phyloP scores from a whole-genome alignment of 2,888 invertebrate species.

The Lasioglossum villosulum region DNA sequence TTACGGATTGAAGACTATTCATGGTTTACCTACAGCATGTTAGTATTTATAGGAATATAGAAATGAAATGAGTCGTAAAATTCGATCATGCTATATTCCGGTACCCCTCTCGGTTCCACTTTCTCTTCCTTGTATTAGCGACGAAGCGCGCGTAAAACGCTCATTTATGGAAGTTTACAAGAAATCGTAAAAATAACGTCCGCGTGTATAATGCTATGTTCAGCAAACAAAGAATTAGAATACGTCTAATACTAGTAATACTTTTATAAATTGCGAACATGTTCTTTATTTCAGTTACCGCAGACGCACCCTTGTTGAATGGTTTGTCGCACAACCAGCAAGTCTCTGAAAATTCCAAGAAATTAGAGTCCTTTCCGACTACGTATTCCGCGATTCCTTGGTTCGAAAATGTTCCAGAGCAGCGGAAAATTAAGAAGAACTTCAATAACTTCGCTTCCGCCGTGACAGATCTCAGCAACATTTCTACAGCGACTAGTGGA shows the following conservation, averaged over 20 bases:
- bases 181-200: constrained; percentile 27
- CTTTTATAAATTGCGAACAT: neutral
- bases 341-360: constrained; percentile 55
- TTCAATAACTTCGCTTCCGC: constrained; percentile 55
- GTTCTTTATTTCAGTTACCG: constrained; percentile 58
- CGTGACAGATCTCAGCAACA: constrained; percentile 38
- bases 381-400: constrained; percentile 65
- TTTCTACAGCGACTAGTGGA: constrained; percentile 40
- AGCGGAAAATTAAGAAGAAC: constrained; percentile 45
- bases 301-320: constrained; percentile 58
- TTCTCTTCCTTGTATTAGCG: neutral
- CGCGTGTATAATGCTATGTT: constrained; percentile 15
- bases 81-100: neutral
- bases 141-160: neutral
- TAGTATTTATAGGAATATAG: constrained; percentile 49
- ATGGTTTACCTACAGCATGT: constrained; percentile 68
- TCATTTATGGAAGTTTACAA: constrained; percentile 11
- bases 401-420: constrained; percentile 64
- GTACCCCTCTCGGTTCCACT: neutral
- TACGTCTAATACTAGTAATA: neutral
- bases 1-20: constrained; percentile 74
- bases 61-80: neutral
- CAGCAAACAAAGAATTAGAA: neutral
- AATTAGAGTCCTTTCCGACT: constrained; percentile 61
- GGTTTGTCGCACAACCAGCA: constrained; percentile 63